Base-by-base conservation (phyloP, 2,113 vertebrate genomes). In the Oncorhynchus mykiss region DNA sequence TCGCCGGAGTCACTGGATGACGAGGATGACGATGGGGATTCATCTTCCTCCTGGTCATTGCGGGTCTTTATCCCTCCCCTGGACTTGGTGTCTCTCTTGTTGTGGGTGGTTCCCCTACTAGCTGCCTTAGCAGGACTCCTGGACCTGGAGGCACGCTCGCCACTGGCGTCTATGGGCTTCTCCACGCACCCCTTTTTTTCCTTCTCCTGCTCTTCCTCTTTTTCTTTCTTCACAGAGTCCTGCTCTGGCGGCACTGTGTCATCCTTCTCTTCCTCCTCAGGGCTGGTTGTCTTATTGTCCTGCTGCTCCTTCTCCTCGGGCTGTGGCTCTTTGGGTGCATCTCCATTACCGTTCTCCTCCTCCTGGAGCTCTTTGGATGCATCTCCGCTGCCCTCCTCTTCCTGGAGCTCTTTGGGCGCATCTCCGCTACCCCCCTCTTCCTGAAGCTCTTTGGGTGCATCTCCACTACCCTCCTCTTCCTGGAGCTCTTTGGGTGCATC, bases 1-100 rank as follows among this genome's bases (percentile, higher is more conserved):
- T 92, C 91, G 13, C 98, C 96, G 0, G 96, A 95, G 34, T 96
- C 96, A 22, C 75, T 86, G 70, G 91, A 93, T 39, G 90, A 91
- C 0, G 80, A 51, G 0, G 89, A 45, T 45, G 89, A 88, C 0
- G 90, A 86, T 1, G 92, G 91, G 0, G 78, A 79, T 4, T 86
- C 76, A 3, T 88, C 80, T 1, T 79, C 71, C 0, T 64, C 75
- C 5, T 83, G 87, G 1, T 88, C 84, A 22, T 90, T 82, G 60
- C 20, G 0, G 1, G 4, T 80, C 71, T 85, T 87, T 3, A 54
- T 3, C 3, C 69, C 20, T 49, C 22, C 16, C 76, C 80, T 90
- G 12, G 77, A 72, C 49, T 86, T 90, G 2, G 39, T 45, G 39
- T 45, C 39, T 45, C 39, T 45, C 5, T 87, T 94, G 80, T 82